Evolutionary conservation across 2,888 invertebrate species (phyloP).

Genomic region (Drosophila barbarae): DNA sequence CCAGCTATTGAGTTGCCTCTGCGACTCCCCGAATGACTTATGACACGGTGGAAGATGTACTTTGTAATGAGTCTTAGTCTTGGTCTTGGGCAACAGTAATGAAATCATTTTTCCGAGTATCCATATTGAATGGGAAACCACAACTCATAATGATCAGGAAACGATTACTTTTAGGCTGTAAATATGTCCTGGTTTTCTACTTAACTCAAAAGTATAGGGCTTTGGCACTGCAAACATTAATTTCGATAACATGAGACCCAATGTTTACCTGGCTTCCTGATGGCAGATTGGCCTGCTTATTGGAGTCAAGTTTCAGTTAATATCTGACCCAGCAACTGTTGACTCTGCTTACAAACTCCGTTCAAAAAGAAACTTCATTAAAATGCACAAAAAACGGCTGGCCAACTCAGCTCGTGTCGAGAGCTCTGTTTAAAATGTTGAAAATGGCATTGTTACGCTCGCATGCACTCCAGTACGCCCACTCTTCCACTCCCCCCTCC

Average conservation of each 20-base stretch:
- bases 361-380: constrained; percentile 12
- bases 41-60: neutral
- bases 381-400: constrained; percentile 24
- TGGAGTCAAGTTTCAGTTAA: neutral
- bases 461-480: constrained; percentile 16
- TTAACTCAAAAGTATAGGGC: too few relatives aligned
- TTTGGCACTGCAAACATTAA: too few relatives aligned
- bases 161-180: neutral
- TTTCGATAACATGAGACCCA: neutral
- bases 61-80: neutral
- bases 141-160: too few relatives aligned
- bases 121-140: neutral
- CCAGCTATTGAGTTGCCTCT: constrained; percentile 1
- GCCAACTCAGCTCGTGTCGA: constrained; percentile 23
- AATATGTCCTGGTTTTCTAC: neutral
- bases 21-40: constrained; percentile 3
- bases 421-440: constrained; percentile 43
- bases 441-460: constrained; percentile 48
- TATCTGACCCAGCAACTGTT: neutral
- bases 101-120: neutral
- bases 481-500: constrained; percentile 2
- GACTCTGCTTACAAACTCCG: constrained; percentile 4
- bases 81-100: neutral
- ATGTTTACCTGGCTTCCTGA: neutral
- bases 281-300: neutral